phyloP scores from a whole-genome alignment of 2,113 vertebrate genomes.

The Tragulus kanchil region DNA sequence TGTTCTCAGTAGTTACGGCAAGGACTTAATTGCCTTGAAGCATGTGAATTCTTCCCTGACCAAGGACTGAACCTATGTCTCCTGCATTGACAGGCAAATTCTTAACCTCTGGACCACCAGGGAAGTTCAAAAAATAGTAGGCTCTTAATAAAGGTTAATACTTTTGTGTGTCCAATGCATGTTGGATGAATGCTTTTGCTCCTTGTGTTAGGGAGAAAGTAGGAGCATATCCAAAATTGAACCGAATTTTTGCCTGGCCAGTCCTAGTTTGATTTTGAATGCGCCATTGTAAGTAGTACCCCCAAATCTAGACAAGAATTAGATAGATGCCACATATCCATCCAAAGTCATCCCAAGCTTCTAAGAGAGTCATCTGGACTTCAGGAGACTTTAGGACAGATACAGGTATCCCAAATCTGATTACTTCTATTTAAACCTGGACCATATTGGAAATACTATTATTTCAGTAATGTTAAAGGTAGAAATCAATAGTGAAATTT shows the following conservation, averaged over 20 bases:
- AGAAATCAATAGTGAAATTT: not conserved
- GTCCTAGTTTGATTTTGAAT: not conserved
- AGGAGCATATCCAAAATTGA: not conserved
- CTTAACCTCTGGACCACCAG: not conserved
- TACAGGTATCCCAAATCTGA: not conserved
- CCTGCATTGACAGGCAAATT: not conserved
- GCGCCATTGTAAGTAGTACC: not conserved
- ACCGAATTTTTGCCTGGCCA: not conserved
- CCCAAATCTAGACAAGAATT: not conserved
- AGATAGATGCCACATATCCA: not conserved
- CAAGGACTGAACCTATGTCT: not conserved
- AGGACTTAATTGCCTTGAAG: not conserved
- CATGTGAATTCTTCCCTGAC: not conserved
- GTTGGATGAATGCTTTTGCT: not conserved
- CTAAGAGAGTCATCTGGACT: not conserved
- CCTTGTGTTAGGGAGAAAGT: not conserved
- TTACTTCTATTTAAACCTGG: not conserved
- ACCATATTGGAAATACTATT: not conserved
- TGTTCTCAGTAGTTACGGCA: not conserved
- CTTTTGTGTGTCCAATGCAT: not conserved
- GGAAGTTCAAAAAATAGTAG: not conserved
- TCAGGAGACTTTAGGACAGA: not conserved
- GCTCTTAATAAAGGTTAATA: not conserved
- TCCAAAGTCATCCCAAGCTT: not conserved
- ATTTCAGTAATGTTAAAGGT: not conserved